Evolutionary conservation across 2,113 vertebrate species (phyloP), one percentile per base, ranked within the genome.

Genomic region (Bos javanicus): DNA sequence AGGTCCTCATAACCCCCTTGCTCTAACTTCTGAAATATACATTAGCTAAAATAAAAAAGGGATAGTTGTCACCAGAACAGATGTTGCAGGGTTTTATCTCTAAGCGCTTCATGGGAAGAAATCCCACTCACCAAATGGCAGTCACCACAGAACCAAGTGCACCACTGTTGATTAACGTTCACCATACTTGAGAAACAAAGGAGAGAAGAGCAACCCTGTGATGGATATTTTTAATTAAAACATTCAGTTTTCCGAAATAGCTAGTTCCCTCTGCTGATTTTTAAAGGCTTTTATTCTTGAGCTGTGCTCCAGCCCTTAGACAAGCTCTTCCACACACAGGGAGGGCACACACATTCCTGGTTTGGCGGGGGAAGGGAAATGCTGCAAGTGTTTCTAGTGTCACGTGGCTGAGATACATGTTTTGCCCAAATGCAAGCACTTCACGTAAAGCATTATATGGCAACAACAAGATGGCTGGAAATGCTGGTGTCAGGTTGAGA

Each of bases 201-300:
- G 43, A 67, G 76, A 57, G 95, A 90, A 71, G 33, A 83, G 71
- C 88, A 30, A 6, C 1, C 2, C 0, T 28, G 23, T 56, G 93
- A 95, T 39, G 95, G n/a, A 56, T 81, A 83, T 33, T 83, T 97
- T 97, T 91, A 97, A 98, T 90, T 95, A 57, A 90, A 96, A 84
- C 1, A 5, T 56, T 50, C n/a, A 28, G 0, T 87, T 93, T 94
- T 90, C 95, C 96, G 15, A 26, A 60, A 56, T 0, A 60, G 39
- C 10, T 48, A 57, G 46, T 16, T 80, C 96, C 71, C 19, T 0
- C 5, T 0, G 6, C 25, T 11, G 26, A 48, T 71, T 90, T 48
- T 90, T 50, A 78, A 78, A 87, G 19, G 6, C n/a, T 10, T 39
- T 62, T 50, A 30, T 16, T 39, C 56, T 23, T 28, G 25, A 21